phyloP scores from a whole-genome alignment of 1,140 invertebrate species.

The Leptinotarsa defecta region DNA sequence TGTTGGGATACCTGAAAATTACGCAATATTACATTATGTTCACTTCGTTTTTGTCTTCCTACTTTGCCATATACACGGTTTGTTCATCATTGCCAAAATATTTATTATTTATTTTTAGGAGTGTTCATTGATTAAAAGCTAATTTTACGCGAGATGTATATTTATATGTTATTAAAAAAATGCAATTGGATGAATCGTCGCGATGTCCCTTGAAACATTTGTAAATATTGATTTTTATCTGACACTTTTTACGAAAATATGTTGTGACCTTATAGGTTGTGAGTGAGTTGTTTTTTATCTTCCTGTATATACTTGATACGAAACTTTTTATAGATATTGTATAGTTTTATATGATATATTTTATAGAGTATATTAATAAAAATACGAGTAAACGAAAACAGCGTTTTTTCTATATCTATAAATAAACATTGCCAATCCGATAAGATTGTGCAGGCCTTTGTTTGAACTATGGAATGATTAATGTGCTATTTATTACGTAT shows the following conservation, averaged over 20 bases:
- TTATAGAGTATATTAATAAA: constrained; percentile 46
- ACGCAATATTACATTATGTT: constrained; percentile 24
- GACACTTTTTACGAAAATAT: constrained; percentile 21
- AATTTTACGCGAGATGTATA: not conserved
- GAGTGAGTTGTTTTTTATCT: constrained; percentile 35
- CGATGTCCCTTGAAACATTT: constrained; percentile 32
- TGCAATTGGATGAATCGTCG: constrained; percentile 17
- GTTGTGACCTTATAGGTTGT: constrained; percentile 46
- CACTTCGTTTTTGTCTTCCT: constrained; percentile 17
- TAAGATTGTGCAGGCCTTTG: not conserved
- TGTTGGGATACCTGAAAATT: constrained; percentile 34
- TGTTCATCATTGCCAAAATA: constrained; percentile 29
- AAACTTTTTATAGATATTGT: constrained; percentile 45
- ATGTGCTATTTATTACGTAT: too few relatives aligned
- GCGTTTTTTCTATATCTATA: constrained; percentile 6
- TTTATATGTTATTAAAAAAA: not conserved
- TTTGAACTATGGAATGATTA: constrained; percentile 2
- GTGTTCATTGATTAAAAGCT: constrained; percentile 26
- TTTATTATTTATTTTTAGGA: constrained; percentile 36
- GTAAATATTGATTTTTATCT: constrained; percentile 27
- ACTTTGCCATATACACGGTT: constrained; percentile 22
- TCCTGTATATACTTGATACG: constrained; percentile 33
- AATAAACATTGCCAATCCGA: constrained; percentile 3
- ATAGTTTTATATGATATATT: constrained; percentile 48
- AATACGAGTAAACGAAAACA: constrained; percentile 10